phyloP scores from a whole-genome alignment of 2,113 vertebrate genomes.

The Paratilapia polleni region DNA sequence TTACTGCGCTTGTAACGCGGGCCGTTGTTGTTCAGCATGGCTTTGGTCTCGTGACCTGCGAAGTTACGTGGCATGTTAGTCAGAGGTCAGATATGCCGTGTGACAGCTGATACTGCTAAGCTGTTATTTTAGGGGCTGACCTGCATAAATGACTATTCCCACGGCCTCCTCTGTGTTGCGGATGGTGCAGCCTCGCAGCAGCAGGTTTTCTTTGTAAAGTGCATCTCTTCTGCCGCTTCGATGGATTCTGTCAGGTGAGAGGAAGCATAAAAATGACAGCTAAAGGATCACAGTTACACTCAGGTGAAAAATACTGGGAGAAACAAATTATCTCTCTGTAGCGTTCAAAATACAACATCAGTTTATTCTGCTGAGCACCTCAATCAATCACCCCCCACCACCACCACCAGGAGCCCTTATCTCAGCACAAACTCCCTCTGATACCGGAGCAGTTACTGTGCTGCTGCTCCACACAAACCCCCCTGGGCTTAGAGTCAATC shows the following conservation, averaged over 20 bases:
- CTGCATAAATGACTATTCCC: slow-evolving; percentile 96
- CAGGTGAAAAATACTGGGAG: not conserved
- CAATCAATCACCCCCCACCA: slow-evolving; percentile 55
- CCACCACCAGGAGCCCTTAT: slow-evolving; percentile 41
- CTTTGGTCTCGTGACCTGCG: slow-evolving; percentile 97
- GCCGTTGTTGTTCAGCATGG: slow-evolving; percentile 96
- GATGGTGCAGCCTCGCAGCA: slow-evolving; percentile 94
- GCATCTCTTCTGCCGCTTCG: slow-evolving; percentile 86
- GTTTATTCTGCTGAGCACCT: slow-evolving; percentile 39
- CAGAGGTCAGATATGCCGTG: not conserved
- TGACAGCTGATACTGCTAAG: not conserved
- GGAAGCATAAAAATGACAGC: not conserved
- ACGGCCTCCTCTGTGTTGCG: slow-evolving; percentile 95
- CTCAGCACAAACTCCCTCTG: slow-evolving; percentile 62
- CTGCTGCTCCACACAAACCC: slow-evolving; percentile 7
- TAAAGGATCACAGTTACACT: slow-evolving; percentile 3
- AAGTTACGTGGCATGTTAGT: not conserved
- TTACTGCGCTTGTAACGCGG: slow-evolving; percentile 97
- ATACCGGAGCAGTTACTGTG: slow-evolving; percentile 29
- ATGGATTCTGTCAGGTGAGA: slow-evolving; percentile 81
- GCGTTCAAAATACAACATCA: not conserved
- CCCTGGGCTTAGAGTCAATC: slow-evolving; percentile 20
- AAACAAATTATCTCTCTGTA: not conserved
- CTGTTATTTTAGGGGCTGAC: slow-evolving; percentile 64
- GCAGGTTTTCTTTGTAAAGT: slow-evolving; percentile 92